Base-by-base conservation (phyloP, 2,113 vertebrate genomes). In the Upupa epops region DNA sequence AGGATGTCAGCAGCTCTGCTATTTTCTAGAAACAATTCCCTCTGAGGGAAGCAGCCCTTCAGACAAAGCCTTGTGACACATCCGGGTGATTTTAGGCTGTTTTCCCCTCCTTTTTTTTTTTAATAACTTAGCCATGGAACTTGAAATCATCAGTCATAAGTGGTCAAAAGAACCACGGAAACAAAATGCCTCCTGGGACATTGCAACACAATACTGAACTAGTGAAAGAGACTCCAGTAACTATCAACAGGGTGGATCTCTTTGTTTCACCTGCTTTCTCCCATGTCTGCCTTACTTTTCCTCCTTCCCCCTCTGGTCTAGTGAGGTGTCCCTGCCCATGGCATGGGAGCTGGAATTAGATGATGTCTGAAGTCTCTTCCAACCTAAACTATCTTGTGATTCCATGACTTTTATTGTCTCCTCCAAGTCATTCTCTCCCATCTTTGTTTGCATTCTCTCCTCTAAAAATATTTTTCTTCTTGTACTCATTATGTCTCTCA, bases 11-110 rank as follows among this genome's bases (percentile, higher is more conserved):
- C 13, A 1, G 60, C 81, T 60, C 74, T 85, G 49, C 79, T 86
- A 89, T 96, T 96, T 94, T 95, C 90, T 92, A 94, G 84, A 92
- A 95, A 94, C 90, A 95, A 93, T 92, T 90, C 84, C 34, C 48
- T 90, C 80, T 70, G 68, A 96, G 83, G 76, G 76, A 73, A 94
- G 46, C 54, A 92, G 66, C 64, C 40, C 40, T 91, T 90, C 83
- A 90, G 56, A 85, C 88, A 96, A 90, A 94, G 83, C 31, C 51
- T 94, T 88, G 55, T 92, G 92, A 93, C 71, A 94, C 29, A 93
- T 89, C 85, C 13, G 85, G 68, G 84, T 96, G 84, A 92, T 63
- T 95, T 89, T 24, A 89, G 63, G 74, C 75, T 84, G 60, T 90
- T 93, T 92, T 90, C 61, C 75, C n/a, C 78, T 80, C 78, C 92